These are phyloP conservation scores for Silurus lanzhouensis DNA, from an alignment of 2,797 vertebrate genomes.

Conservation along the genomic window DNA sequence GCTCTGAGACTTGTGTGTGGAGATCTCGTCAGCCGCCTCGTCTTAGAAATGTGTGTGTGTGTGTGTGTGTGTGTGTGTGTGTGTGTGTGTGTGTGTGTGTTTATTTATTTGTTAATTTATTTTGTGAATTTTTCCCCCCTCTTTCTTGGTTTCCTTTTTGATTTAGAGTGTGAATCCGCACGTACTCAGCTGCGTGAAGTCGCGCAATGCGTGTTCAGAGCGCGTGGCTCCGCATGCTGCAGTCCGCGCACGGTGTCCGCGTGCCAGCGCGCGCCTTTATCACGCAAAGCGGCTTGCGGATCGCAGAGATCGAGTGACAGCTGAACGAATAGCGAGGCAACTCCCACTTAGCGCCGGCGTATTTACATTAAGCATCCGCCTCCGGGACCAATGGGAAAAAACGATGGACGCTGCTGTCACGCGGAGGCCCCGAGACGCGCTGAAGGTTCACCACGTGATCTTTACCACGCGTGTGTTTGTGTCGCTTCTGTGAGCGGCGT, in stretches of 20 bases:
- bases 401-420: constrained; percentile 62
- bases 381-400: constrained; percentile 70
- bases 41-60: neutral
- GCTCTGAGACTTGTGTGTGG: neutral
- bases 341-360: constrained; percentile 82
- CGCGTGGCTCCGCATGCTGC: constrained; percentile 56
- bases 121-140: neutral
- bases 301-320: constrained; percentile 80
- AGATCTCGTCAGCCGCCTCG: neutral
- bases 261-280: constrained; percentile 68
- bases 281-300: constrained; percentile 68
- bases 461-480: constrained; percentile 36
- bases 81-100: neutral
- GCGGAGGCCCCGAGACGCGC: constrained; percentile 54
- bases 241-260: constrained; percentile 74
- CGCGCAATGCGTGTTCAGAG: constrained; percentile 37
- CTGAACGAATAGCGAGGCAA: constrained; percentile 83
- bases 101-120: neutral
- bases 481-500: constrained; percentile 23
- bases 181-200: neutral
- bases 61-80: no score
- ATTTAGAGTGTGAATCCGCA: constrained; percentile 6
- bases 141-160: neutral
- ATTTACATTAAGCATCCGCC: constrained; percentile 77
- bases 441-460: constrained; percentile 60